Percentiles rank a stretch among this genome's conserved stretches.
These are phyloP conservation scores for Gymnosoma rotundatum DNA, from an alignment of 2,888 invertebrate genomes.

Conservation along the genomic window DNA sequence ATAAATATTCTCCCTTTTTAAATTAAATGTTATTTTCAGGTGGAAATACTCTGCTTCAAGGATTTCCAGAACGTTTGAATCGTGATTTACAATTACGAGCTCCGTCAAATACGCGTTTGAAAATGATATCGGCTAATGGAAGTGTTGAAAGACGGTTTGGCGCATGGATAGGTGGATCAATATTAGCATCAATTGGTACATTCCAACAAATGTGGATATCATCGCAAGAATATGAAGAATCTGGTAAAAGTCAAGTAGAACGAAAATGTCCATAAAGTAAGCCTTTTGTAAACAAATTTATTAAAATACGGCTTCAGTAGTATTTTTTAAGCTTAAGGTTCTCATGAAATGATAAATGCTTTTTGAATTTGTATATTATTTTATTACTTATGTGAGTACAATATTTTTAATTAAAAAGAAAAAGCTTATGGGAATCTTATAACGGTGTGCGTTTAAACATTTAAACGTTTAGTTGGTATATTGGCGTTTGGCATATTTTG, in stretches of 20 bases:
- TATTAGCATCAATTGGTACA: conserved; percentile 98
- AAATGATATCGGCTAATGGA: conserved; percentile 95
- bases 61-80: conserved; percentile 96
- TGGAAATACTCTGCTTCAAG: conserved; percentile 95
- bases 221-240: conserved; percentile 99
- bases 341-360: background rate
- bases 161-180: conserved; percentile 99
- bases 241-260: conserved; percentile 97
- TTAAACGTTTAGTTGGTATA: conserved; percentile 14
- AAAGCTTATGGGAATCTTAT: conserved; percentile 14
- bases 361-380: background rate
- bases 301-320: background rate
- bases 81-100: conserved; percentile 93
- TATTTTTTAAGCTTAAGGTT: background rate
- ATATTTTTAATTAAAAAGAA: background rate
- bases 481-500: conserved; percentile 3
- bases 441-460: background rate
- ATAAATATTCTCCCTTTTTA: background rate
- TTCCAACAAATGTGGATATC: conserved; percentile 99
- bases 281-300: background rate
- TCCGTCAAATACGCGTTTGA: conserved; percentile 96
- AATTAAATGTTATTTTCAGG: conserved; percentile 71
- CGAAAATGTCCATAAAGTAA: conserved; percentile 91
- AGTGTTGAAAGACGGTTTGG: conserved; percentile 96
- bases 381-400: background rate